phyloP scores from a whole-genome alignment of 2,113 vertebrate genomes.

The Neomonachus schauinslandi region DNA sequence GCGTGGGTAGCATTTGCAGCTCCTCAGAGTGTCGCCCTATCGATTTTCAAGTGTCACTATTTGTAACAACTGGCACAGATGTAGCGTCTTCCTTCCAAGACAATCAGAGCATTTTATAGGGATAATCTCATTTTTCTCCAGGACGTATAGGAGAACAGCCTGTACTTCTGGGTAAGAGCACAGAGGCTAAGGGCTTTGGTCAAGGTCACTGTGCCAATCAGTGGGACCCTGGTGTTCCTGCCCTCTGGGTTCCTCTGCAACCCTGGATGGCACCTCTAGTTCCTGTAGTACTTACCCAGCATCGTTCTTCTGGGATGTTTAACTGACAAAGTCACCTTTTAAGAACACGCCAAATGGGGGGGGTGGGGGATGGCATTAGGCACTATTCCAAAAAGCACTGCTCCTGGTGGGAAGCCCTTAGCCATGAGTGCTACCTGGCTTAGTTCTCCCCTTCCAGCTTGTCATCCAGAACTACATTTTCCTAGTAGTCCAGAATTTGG shows the following conservation, averaged over 20 bases:
- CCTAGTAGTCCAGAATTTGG: background rate
- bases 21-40: slow-evolving; percentile 50
- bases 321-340: slow-evolving; percentile 15
- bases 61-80: slow-evolving; percentile 68
- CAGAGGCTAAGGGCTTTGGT: background rate
- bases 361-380: background rate
- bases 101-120: slow-evolving; percentile 27
- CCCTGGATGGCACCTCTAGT: background rate
- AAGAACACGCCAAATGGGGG: background rate
- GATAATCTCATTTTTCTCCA: slow-evolving; percentile 16
- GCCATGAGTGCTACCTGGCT: background rate
- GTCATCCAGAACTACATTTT: slow-evolving; percentile 49
- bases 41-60: slow-evolving; percentile 61
- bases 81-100: slow-evolving; percentile 64
- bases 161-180: background rate
- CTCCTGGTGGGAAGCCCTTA: background rate
- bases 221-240: background rate
- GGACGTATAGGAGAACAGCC: background rate
- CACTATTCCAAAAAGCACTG: background rate
- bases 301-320: background rate
- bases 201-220: background rate
- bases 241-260: background rate
- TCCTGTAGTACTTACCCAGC: background rate
- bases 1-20: background rate
- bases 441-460: background rate